Percentiles rank a stretch among this genome's conserved stretches.
phyloP scores from a whole-genome alignment of 2,797 vertebrate species.

The Lycodopsis pacificus region DNA sequence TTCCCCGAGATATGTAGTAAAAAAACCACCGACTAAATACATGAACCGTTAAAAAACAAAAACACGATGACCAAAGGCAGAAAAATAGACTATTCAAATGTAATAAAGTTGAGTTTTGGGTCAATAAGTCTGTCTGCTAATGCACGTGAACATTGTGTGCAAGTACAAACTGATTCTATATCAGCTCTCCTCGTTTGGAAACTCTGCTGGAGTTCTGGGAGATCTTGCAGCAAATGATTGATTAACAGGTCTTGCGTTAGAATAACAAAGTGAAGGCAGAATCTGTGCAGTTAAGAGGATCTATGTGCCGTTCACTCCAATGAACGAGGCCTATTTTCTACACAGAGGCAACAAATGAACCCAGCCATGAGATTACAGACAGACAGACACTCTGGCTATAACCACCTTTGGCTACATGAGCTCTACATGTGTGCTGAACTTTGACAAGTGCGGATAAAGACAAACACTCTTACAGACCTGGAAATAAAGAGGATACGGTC shows the following conservation, averaged over 20 bases:
- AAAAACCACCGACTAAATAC: not conserved
- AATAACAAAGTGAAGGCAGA: slow-evolving; percentile 32
- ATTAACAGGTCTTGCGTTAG: slow-evolving; percentile 22
- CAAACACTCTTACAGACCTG: slow-evolving; percentile 51
- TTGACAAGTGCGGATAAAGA: slow-evolving; percentile 51
- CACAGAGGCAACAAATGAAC: slow-evolving; percentile 26
- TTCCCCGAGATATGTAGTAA: not conserved
- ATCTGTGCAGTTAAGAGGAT: slow-evolving; percentile 26
- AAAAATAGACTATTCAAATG: not conserved
- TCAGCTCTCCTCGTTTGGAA: slow-evolving; percentile 10
- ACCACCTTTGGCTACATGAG: slow-evolving; percentile 36
- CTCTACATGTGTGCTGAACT: slow-evolving; percentile 21
- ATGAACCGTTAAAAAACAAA: not conserved
- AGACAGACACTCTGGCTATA: slow-evolving; percentile 22
- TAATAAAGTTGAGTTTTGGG: not conserved
- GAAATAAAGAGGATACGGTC: slow-evolving; percentile 48
- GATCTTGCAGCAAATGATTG: slow-evolving; percentile 23
- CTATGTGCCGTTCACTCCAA: slow-evolving; percentile 10
- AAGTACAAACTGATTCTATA: not conserved
- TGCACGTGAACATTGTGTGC: not conserved
- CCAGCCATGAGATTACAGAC: slow-evolving; percentile 34
- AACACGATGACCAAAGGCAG: not conserved
- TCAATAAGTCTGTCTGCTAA: not conserved
- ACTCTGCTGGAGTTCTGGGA: not conserved
- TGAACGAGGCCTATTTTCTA: slow-evolving; percentile 26